Evolutionary conservation across 2,113 vertebrate species (phyloP).

Genomic region (Motacilla tschutschensis): DNA sequence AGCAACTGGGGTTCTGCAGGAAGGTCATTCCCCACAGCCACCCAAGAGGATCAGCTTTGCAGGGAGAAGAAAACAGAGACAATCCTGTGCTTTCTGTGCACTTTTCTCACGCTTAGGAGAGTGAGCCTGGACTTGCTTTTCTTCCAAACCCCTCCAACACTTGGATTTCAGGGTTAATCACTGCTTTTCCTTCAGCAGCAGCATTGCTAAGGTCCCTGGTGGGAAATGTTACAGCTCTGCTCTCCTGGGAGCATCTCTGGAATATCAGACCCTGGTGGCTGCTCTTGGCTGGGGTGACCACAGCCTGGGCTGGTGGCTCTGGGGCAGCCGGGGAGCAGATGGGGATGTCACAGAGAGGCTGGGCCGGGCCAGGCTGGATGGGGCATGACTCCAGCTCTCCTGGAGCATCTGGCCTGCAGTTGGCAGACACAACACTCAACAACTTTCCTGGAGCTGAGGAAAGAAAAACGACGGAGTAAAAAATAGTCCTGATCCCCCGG

Average conservation of each 20-base stretch:
- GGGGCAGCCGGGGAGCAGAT: background rate
- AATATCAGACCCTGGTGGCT: background rate
- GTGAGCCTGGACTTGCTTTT: background rate
- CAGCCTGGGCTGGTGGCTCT: background rate
- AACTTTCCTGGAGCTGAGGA: slow-evolving; percentile 17
- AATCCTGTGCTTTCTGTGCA: background rate
- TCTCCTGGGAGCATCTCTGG: background rate
- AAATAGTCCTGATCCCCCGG: slow-evolving; percentile 22
- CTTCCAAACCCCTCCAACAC: background rate
- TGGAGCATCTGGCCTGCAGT: slow-evolving; percentile 24
- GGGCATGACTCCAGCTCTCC: background rate
- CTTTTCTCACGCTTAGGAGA: background rate
- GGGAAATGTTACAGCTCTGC: background rate
- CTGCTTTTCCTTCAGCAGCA: slow-evolving; percentile 10
- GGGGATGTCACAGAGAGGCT: background rate
- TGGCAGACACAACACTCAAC: slow-evolving; percentile 31
- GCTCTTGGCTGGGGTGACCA: background rate
- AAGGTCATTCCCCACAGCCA: background rate
- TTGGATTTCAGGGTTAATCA: slow-evolving; percentile 8
- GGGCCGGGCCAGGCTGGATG: background rate
- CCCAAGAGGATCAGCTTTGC: background rate
- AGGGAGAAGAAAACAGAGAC: background rate
- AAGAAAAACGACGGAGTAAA: slow-evolving; percentile 16
- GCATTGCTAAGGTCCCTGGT: background rate
- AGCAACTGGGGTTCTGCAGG: background rate